A percentile compares a stretch with the other conserved stretches of the same genome.
These are phyloP conservation scores for Littorina saxatilis DNA, from an alignment of 1,140 invertebrate species.

Conservation along the genomic window DNA sequence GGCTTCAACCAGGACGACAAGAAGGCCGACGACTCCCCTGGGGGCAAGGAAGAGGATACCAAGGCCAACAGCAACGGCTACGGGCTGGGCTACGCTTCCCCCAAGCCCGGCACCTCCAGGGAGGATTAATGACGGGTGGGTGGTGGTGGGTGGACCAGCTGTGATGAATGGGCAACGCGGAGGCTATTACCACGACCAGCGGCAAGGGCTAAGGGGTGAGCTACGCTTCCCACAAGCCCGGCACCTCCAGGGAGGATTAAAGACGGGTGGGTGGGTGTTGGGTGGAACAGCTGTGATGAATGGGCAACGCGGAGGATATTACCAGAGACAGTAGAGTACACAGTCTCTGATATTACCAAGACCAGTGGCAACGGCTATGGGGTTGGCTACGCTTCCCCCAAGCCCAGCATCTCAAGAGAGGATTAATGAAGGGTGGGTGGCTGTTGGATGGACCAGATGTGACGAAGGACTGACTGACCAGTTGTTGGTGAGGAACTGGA, in stretches of 20 bases:
- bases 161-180: too few relatives aligned
- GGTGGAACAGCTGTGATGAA: too few relatives aligned
- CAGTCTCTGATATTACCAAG: too few relatives aligned
- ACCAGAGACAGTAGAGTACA: too few relatives aligned
- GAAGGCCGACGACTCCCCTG: neutral
- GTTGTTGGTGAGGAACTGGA: too few relatives aligned
- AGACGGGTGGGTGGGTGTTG: neutral
- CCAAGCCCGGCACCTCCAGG: neutral
- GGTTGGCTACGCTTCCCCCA: neutral
- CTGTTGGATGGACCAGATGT: too few relatives aligned
- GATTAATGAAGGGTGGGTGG: neutral
- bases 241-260: neutral
- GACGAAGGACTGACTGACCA: too few relatives aligned
- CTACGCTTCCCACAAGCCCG: neutral
- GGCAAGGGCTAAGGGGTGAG: neutral
- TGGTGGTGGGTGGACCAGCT: too few relatives aligned
- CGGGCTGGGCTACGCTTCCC: neutral
- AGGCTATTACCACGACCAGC: neutral
- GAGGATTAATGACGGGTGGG: neutral
- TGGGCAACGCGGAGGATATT: neutral
- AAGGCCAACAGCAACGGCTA: neutral
- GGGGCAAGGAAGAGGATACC: neutral
- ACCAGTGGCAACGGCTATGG: neutral
- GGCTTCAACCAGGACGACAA: slow-evolving; percentile 80
- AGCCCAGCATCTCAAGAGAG: neutral